These are phyloP conservation scores for Leptinotarsa texana DNA, from an alignment of 1,140 invertebrate genomes.

Conservation along the genomic window DNA sequence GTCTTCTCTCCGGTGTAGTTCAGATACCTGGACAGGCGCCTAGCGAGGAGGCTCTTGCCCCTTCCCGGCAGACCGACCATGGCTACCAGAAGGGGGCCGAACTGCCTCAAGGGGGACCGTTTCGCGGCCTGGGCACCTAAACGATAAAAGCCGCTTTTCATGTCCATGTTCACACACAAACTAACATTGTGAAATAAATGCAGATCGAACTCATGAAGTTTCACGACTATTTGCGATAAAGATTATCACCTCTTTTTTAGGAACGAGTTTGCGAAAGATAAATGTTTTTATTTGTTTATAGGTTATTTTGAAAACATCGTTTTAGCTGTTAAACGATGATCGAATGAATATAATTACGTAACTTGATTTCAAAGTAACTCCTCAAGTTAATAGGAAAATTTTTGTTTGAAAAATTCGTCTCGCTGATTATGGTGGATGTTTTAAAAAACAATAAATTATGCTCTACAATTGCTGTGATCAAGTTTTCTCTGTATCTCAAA, in stretches of 20 bases:
- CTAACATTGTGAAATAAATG: not conserved
- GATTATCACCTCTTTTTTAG: not conserved
- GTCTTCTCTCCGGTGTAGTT: conserved; percentile 88
- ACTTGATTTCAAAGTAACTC: no score
- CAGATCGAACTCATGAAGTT: not conserved
- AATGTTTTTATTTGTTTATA: not conserved
- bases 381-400: no score
- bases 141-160: conserved; percentile 49
- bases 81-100: conserved; percentile 80
- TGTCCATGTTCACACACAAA: conserved; percentile 21
- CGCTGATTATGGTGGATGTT: no score
- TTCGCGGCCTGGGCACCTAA: conserved; percentile 55
- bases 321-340: no score
- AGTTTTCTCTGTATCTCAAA: no score
- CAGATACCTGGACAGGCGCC: conserved; percentile 83
- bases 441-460: no score
- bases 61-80: conserved; percentile 90
- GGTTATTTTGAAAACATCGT: no score
- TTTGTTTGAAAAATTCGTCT: no score
- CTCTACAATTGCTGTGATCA: no score
- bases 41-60: conserved; percentile 89
- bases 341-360: no score
- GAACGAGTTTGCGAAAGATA: not conserved
- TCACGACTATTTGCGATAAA: not conserved
- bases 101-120: conserved; percentile 61